Evolutionary conservation across 2,797 vertebrate genomes (phyloP), one percentile per base, ranked within the genome.

Genomic region (Semaprochilodus insignis): DNA sequence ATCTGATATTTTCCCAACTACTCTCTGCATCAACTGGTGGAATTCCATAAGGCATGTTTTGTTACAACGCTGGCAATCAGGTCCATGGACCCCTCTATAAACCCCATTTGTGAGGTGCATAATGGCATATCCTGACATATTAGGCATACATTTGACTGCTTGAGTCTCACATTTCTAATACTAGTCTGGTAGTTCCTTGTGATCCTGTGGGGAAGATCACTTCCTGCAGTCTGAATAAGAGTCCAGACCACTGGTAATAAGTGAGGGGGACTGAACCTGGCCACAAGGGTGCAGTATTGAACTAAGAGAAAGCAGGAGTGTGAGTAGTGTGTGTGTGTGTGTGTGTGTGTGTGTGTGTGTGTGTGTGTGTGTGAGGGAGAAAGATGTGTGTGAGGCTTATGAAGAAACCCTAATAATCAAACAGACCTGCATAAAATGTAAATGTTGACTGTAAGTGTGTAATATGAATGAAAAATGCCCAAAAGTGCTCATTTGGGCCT

Each of bases 241-340:
- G 54, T 17, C 10, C 40, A 16, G 62, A 31, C 14, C 62, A 63
- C 62, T 63, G 62, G 15, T 65, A 11, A 77, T 40, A 77, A 27
- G 13, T 19, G 36, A 48, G 36, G 3, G 19, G 13, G 31, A 31
- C 52, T 19, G 11, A 60, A 34, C 57, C 27, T 51, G 21, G 27
- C 84, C 86, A 85, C 83, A 81, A 72, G 86, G 67, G 84, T 36
- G 76, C 84, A 87, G 79, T 80, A 74, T 87, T 87, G 81, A 83
- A 78, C 86, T 77, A 79, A 52, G 31, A 62, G 27, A 25, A 1
- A 75, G 66, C 19, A 74, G n/a, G 4, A 44, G 27, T 70, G 55
- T 48, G 54, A 34, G 63, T 19, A 19, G 17, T 69, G 36, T 36
- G 36, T 34, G 6, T 54, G 21, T 34, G 21, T 65, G 23, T 60